Evolutionary conservation across 2,888 invertebrate species (phyloP).

Genomic region (Acrobasis repandana): DNA sequence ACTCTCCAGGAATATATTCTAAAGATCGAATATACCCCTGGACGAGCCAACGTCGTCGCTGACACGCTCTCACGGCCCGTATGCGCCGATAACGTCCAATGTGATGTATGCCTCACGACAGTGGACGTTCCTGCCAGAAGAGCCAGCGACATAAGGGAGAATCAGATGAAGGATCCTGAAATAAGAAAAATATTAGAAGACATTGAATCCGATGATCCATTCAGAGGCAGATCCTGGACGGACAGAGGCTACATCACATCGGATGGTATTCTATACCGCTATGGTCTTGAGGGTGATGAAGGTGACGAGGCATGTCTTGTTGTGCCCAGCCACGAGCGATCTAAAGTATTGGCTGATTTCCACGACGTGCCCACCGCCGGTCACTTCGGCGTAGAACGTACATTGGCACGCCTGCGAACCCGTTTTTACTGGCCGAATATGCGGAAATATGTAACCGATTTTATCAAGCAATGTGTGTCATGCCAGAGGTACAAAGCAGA

Average conservation of each 20-base stretch:
- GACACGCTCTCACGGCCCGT: background rate
- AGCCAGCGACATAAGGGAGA: constrained; percentile 43
- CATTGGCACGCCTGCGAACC: background rate
- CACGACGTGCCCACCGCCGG: constrained; percentile 37
- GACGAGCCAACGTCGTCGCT: background rate
- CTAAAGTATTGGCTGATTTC: constrained; percentile 23
- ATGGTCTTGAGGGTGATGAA: constrained; percentile 18
- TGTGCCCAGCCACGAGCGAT: constrained; percentile 29
- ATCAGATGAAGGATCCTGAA: constrained; percentile 25
- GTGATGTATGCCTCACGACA: constrained; percentile 37
- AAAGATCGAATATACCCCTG: background rate
- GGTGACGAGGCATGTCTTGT: constrained; percentile 28
- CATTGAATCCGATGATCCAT: constrained; percentile 27
- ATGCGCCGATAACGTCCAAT: background rate
- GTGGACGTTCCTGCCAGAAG: constrained; percentile 49
- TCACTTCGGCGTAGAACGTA: constrained; percentile 30
- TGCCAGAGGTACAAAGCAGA: background rate
- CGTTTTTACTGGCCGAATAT: constrained; percentile 1
- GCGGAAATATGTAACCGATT: background rate
- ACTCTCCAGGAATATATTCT: constrained; percentile 48
- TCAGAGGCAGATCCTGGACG: constrained; percentile 23
- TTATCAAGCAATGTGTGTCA: background rate
- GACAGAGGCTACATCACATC: constrained; percentile 25
- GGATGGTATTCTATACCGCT: constrained; percentile 25
- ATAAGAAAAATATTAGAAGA: constrained; percentile 28